Evolutionary conservation across 2,113 vertebrate species (phyloP), one percentile per base, ranked within the genome.

Genomic region (Melierax canorus): DNA sequence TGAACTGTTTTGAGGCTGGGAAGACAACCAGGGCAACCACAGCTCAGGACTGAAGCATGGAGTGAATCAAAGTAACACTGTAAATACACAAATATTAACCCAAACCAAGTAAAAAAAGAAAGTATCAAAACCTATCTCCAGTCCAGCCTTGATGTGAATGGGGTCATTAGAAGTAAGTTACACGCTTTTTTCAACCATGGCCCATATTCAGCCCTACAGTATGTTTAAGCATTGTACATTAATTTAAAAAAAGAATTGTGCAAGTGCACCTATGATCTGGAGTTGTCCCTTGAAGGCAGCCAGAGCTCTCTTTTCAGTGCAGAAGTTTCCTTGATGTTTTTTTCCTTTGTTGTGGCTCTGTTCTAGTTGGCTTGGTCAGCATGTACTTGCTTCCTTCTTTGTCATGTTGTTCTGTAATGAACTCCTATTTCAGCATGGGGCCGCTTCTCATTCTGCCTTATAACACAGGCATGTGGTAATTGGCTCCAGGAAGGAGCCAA

Each of bases 401-500:
- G 23, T 77, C 16, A 11, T 43, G 38, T 50, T 85, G 39, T 82
- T 89, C 82, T 69, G 80, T 63, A 92, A 87, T 59, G 73, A 53
- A 60, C 64, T 80, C 26, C 50, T 85, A 7, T 69, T 79, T 87
- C 83, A 94, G 62, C 87, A 87, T 64, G 66, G n/a, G 63, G 67
- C 21, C 20, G 4, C 66, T 91, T 92, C 80, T 80, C 86, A 88
- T 86, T 84, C 78, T 93, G 80, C 68, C 53, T 78, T 72, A 69
- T 76, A 94, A 91, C 81, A 73, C 60, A 72, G 32, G 51, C 59
- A 93, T 71, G 90, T 91, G 85, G 82, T 92, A 97, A 96, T 34
- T 97, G 56, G 88, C 67, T 90, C 60, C 80, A 95, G 77, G 82
- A 97, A 94, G 75, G 60, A 95, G 63, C n/a, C 64, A 88, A 93